Evolutionary conservation across 1,140 invertebrate species (phyloP).

Genomic region (Zaprionus ghesquierei): DNA sequence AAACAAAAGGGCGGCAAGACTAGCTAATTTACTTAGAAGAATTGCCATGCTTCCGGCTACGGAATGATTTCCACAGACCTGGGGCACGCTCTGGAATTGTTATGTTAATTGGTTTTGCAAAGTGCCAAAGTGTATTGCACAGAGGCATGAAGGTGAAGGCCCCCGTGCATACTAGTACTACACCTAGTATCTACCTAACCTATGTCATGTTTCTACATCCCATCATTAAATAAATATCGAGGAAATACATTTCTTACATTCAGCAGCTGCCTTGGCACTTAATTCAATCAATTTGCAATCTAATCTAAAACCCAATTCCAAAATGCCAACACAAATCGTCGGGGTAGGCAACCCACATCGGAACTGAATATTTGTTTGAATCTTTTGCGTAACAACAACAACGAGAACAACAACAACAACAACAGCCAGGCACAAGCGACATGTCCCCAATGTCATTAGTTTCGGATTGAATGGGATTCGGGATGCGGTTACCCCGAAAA

Average conservation of each 20-base stretch:
- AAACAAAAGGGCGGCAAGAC: constrained; percentile 8
- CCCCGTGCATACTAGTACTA: too few relatives aligned
- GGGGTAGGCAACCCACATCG: neutral
- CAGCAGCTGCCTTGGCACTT: constrained; percentile 22
- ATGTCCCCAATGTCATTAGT: constrained; percentile 30
- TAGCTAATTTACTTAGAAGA: constrained; percentile 42
- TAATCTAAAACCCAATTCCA: constrained; percentile 15
- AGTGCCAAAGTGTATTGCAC: constrained; percentile 6
- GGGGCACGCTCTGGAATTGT: constrained; percentile 29
- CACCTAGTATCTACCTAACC: neutral
- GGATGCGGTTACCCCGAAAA: constrained; percentile 21
- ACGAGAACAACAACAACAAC: too few relatives aligned
- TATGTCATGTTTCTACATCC: neutral
- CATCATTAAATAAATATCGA: neutral
- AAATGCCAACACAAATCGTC: constrained; percentile 3
- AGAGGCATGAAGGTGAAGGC: neutral
- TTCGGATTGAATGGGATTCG: constrained; percentile 23
- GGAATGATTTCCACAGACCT: neutral
- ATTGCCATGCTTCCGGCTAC: constrained; percentile 34
- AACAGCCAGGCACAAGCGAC: neutral
- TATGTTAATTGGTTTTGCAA: constrained; percentile 51
- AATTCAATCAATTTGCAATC: constrained; percentile 46
- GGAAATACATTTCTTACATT: constrained; percentile 37
- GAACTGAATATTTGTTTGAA: constrained; percentile 7
- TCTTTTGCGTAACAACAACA: constrained; percentile 23